phyloP scores from a whole-genome alignment of 2,888 invertebrate genomes.

The Trissonchulus latispiculum region DNA sequence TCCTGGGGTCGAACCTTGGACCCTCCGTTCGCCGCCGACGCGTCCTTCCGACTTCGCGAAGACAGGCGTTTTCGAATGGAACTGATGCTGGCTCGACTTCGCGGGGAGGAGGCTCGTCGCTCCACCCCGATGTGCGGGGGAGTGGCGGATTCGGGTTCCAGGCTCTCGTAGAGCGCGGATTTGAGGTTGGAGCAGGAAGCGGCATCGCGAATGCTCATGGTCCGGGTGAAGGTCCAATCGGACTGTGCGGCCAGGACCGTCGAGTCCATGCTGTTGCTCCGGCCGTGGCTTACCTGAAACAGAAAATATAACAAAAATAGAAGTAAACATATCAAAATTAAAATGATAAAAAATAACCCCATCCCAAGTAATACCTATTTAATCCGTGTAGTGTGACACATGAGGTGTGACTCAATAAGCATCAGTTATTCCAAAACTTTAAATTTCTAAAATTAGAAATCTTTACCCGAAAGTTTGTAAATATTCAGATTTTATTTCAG shows the following conservation, averaged over 20 bases:
- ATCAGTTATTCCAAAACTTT: too few relatives aligned
- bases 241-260: slow-evolving; percentile 33
- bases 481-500: too few relatives aligned
- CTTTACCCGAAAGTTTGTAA: too few relatives aligned
- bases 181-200: background rate
- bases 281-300: slow-evolving; percentile 9
- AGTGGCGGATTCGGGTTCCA: too few relatives aligned
- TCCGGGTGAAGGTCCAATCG: background rate
- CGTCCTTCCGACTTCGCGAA: background rate
- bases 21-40: background rate
- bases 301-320: too few relatives aligned
- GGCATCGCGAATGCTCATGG: background rate
- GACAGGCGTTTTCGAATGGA: background rate
- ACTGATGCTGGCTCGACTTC: background rate
- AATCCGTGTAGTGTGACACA: too few relatives aligned
- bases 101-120: background rate
- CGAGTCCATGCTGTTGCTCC: slow-evolving; percentile 37
- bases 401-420: too few relatives aligned
- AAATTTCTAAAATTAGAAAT: too few relatives aligned
- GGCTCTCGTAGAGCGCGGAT: background rate
- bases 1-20: background rate
- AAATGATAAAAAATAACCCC: too few relatives aligned
- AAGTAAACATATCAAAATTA: too few relatives aligned
- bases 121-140: background rate
- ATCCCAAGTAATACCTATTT: too few relatives aligned